phyloP scores from a whole-genome alignment of 2,888 invertebrate genomes.

The Melieria picta region DNA sequence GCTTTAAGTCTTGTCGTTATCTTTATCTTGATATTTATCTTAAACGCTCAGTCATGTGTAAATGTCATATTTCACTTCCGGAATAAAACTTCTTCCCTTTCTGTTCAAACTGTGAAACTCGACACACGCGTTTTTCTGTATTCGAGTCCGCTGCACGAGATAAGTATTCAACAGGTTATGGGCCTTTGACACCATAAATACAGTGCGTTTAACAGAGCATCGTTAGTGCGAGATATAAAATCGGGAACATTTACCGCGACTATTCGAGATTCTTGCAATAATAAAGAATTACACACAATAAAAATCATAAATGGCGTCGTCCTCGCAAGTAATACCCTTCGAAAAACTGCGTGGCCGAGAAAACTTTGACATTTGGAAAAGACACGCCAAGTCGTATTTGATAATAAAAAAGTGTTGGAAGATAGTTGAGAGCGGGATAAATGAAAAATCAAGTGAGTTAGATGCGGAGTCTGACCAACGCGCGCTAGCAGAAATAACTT shows the following conservation, averaged over 20 bases:
- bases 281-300: background rate
- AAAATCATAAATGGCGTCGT: background rate
- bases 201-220: background rate
- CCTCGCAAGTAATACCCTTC: no score
- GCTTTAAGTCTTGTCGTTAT: no score
- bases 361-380: background rate
- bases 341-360: no score
- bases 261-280: background rate
- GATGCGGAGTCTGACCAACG: slow-evolving; percentile 16
- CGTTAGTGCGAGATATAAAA: background rate
- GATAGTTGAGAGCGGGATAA: background rate
- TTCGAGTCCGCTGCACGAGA: no score
- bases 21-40: no score
- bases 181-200: background rate
- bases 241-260: background rate
- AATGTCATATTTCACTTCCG: no score
- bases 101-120: no score
- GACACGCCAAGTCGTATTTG: slow-evolving; percentile 3
- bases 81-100: no score
- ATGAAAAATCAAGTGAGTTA: background rate
- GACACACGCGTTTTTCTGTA: no score
- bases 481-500: slow-evolving; percentile 42
- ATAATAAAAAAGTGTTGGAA: slow-evolving; percentile 10
- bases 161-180: background rate
- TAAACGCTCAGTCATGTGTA: no score